These are phyloP conservation scores for Amphiprion percula DNA, from an alignment of 2,113 vertebrate genomes.

Conservation along the genomic window DNA sequence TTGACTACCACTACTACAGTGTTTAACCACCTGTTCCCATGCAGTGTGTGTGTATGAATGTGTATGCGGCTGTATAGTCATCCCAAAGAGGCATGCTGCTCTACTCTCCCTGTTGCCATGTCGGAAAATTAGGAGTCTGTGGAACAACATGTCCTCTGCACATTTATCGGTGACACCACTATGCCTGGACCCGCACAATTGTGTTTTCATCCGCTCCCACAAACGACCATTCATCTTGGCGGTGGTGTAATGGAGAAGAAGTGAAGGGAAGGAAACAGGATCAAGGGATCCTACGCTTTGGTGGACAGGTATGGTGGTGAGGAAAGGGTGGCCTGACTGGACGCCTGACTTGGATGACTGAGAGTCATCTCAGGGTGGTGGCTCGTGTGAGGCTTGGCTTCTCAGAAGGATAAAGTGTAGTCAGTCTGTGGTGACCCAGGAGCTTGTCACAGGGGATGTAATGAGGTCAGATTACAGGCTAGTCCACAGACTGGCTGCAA, in stretches of 20 bases:
- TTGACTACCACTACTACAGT: not conserved
- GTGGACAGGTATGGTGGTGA: conserved; percentile 70
- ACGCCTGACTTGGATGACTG: conserved; percentile 69
- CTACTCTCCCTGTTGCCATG: conserved; percentile 16
- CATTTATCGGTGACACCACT: conserved; percentile 72
- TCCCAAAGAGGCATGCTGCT: conserved; percentile 32
- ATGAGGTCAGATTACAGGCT: conserved; percentile 89
- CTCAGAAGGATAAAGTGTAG: conserved; percentile 81
- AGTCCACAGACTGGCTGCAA: conserved; percentile 81
- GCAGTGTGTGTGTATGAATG: conserved; percentile 11
- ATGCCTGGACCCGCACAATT: conserved; percentile 64
- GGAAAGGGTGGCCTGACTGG: conserved; percentile 65
- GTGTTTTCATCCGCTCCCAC: conserved; percentile 63
- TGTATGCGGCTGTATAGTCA: not conserved
- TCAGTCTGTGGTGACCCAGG: conserved; percentile 77
- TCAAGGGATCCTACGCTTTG: conserved; percentile 68
- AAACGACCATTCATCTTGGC: conserved; percentile 66
- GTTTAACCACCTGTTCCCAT: not conserved
- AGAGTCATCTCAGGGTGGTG: conserved; percentile 66
- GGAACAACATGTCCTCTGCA: conserved; percentile 61
- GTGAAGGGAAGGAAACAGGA: conserved; percentile 59
- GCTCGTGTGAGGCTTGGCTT: conserved; percentile 65
- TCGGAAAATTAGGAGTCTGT: conserved; percentile 61
- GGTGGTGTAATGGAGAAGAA: conserved; percentile 63
- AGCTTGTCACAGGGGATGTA: conserved; percentile 85